Conservation (phyloP, 2,797 vertebrate genomes). For the Karalla daura region DNA sequence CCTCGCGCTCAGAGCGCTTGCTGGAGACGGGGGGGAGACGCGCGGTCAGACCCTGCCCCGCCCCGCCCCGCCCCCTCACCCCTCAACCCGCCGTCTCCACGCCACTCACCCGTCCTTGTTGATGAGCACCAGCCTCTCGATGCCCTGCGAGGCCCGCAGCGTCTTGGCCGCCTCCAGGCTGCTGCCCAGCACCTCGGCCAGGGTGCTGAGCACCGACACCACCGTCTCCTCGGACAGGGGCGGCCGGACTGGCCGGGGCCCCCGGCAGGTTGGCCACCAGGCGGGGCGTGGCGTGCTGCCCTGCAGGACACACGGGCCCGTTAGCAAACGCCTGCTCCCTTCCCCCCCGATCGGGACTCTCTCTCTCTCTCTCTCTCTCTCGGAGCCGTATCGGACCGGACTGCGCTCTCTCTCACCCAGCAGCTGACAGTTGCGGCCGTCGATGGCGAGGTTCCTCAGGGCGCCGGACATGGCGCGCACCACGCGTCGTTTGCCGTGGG, state of each 20-base stretch:
- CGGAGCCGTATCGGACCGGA: too few relatives aligned
- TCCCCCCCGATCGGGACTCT: too few relatives aligned
- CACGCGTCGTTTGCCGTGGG: constrained; percentile 90
- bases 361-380: too few relatives aligned
- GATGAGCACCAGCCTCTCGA: constrained; percentile 96
- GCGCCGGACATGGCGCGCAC: constrained; percentile 95
- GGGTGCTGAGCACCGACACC: constrained; percentile 93
- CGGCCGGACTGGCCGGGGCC: constrained; percentile 89
- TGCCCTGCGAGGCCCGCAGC: constrained; percentile 91
- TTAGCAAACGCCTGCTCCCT: too few relatives aligned
- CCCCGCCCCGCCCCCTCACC: too few relatives aligned
- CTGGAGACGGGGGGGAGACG: constrained; percentile 81
- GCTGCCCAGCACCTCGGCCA: constrained; percentile 92
- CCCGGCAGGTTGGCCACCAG: constrained; percentile 92
- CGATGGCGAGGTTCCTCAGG: constrained; percentile 94
- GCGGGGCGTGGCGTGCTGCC: constrained; percentile 92
- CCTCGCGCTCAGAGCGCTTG: constrained; percentile 94
- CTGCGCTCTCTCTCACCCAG: constrained; percentile 90
- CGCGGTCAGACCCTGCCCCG: too few relatives aligned
- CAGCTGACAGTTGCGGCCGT: constrained; percentile 93
- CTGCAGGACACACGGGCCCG: constrained; percentile 67
- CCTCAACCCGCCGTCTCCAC: too few relatives aligned
- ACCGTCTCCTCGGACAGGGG: constrained; percentile 92
- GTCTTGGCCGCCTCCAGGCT: constrained; percentile 95
- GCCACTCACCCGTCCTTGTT: constrained; percentile 93